These are phyloP conservation scores for Brachypteracias leptosomus DNA, from an alignment of 2,113 vertebrate species.

Conservation along the genomic window DNA sequence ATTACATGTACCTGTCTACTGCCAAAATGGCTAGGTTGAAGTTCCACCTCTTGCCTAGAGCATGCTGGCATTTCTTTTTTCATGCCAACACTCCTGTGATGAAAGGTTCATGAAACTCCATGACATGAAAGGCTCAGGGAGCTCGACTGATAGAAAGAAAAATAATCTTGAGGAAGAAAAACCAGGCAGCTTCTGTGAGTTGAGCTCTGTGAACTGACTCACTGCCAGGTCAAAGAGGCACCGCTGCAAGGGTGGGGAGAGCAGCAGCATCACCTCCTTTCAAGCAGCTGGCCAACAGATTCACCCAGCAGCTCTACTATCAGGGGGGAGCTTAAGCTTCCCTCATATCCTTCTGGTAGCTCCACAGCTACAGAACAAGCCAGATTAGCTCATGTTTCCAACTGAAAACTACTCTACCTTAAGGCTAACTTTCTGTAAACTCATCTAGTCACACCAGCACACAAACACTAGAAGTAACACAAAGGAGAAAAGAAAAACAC, in stretches of 20 bases:
- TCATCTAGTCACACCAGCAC: not conserved
- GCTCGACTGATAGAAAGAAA: not conserved
- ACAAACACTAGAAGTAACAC: not conserved
- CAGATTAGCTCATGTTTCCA: not conserved
- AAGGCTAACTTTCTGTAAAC: not conserved
- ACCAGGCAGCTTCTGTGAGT: not conserved
- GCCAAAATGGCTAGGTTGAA: rapidly evolving
- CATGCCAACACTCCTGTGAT: not conserved
- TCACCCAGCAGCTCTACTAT: not conserved
- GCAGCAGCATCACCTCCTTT: not conserved
- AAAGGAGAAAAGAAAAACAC: not conserved
- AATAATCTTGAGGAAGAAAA: not conserved
- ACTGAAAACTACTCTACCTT: not conserved
- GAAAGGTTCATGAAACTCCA: too few relatives aligned
- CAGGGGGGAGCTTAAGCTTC: not conserved
- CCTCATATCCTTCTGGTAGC: not conserved
- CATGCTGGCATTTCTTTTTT: not conserved
- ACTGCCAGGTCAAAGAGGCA: not conserved
- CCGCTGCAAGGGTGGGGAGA: rapidly evolving
- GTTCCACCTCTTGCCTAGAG: not conserved
- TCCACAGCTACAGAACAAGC: not conserved
- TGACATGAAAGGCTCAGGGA: not conserved
- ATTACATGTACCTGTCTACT: rapidly evolving
- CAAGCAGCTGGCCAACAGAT: not conserved
- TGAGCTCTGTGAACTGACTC: not conserved